phyloP scores from a whole-genome alignment of 2,888 invertebrate genomes.

The Piscicola geometra region DNA sequence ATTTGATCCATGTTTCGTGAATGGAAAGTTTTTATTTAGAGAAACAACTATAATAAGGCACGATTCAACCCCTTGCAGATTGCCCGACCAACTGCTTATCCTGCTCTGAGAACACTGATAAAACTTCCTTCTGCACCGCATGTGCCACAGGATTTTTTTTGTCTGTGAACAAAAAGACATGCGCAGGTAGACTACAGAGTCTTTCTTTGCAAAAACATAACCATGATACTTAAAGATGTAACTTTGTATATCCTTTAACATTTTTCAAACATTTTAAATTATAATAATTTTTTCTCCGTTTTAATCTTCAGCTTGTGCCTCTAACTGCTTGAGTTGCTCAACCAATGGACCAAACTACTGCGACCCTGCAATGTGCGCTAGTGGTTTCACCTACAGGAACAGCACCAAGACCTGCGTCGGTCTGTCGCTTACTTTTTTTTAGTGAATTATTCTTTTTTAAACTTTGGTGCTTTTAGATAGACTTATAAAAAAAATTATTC shows the following conservation, averaged over 20 bases:
- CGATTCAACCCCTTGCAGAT: conserved; percentile 17
- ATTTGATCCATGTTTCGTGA: no score
- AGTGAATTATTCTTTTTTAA: no score
- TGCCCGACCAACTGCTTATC: conserved; percentile 27
- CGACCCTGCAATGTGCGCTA: conserved; percentile 31
- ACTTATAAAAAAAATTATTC: no score
- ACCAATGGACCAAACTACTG: conserved; percentile 35
- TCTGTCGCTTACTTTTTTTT: no score
- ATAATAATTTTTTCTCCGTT: neutral
- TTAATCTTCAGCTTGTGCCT: no score
- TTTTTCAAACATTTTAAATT: conserved; percentile 1
- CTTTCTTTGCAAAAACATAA: no score
- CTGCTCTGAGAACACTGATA: conserved; percentile 15
- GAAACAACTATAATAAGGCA: no score
- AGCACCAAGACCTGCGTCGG: conserved; percentile 33
- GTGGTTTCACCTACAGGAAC: conserved; percentile 32
- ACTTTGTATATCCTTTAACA: no score
- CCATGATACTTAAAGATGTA: no score
- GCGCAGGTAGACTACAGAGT: no score
- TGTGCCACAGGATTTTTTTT: conserved; percentile 23
- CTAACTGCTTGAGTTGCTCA: conserved; percentile 35
- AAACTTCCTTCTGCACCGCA: conserved; percentile 18
- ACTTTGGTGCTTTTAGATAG: no score
- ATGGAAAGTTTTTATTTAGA: no score
- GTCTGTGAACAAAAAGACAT: neutral